These are phyloP conservation scores for Yponomeuta sedellus DNA, from an alignment of 2,888 invertebrate genomes.

Conservation along the genomic window DNA sequence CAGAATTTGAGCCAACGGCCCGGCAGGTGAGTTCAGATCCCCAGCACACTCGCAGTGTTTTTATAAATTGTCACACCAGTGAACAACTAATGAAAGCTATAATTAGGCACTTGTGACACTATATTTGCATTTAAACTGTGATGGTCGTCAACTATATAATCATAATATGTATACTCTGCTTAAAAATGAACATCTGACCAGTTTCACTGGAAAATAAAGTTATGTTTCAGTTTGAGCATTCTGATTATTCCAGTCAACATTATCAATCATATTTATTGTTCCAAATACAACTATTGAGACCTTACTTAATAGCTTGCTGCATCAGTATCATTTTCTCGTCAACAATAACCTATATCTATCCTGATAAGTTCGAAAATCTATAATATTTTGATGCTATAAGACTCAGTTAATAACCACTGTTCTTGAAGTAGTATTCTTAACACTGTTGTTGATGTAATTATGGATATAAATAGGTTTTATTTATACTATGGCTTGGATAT, in stretches of 20 bases:
- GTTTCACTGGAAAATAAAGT: not conserved
- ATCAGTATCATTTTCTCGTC: not conserved
- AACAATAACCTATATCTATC: not conserved
- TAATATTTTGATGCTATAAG: not conserved
- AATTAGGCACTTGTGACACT: not conserved
- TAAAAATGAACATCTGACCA: not conserved
- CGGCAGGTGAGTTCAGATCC: slow-evolving; percentile 62
- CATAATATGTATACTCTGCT: not conserved
- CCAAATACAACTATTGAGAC: not conserved
- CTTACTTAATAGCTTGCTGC: not conserved
- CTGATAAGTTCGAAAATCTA: not conserved
- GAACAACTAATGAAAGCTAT: not conserved
- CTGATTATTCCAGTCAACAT: not conserved
- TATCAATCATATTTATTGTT: not conserved
- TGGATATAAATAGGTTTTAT: no score
- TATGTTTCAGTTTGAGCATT: not conserved
- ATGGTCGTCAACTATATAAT: not conserved
- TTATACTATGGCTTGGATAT: not conserved
- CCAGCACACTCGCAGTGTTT: slow-evolving; percentile 21
- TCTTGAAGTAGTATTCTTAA: no score
- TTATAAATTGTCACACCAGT: not conserved
- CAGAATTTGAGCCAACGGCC: slow-evolving; percentile 72
- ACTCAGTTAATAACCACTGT: not conserved
- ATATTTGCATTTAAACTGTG: not conserved
- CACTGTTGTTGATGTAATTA: not conserved